Conservation (phyloP, 2,113 vertebrate species). For the Cacatua alba region DNA sequence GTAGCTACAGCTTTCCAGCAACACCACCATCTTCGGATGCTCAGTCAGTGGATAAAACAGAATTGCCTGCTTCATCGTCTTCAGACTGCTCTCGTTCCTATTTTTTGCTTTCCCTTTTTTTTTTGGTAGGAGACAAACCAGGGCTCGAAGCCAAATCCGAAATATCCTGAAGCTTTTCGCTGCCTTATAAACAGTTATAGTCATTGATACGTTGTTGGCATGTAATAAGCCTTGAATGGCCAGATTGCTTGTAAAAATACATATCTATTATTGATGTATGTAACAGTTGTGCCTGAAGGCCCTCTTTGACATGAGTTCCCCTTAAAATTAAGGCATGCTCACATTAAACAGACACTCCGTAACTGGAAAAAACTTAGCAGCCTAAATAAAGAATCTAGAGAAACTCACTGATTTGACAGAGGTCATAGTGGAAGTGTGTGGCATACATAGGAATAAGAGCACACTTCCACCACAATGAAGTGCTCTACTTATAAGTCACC, state of each 20-base stretch:
- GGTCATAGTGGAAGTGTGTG: background rate
- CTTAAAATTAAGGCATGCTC: background rate
- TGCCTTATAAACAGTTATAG: slow-evolving; percentile 60
- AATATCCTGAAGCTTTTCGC: slow-evolving; percentile 37
- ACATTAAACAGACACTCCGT: background rate
- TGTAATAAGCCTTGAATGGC: slow-evolving; percentile 41
- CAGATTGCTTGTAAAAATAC: slow-evolving; percentile 59
- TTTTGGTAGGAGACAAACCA: background rate
- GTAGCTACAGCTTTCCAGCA: background rate
- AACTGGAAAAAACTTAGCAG: background rate
- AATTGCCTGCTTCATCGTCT: background rate
- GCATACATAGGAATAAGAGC: background rate
- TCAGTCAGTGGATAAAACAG: background rate
- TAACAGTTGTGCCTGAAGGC: slow-evolving; percentile 14
- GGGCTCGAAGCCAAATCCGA: background rate
- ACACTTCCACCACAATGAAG: background rate
- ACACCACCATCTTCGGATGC: background rate
- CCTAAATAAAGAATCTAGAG: background rate
- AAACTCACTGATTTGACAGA: background rate
- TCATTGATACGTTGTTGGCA: slow-evolving; percentile 48
- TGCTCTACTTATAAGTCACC: background rate
- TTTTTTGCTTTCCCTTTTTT: background rate
- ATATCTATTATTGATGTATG: slow-evolving; percentile 33
- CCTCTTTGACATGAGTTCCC: background rate
- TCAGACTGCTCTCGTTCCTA: background rate